Evolutionary conservation across 2,113 vertebrate species (phyloP).

Genomic region (Hypomesus transpacificus): DNA sequence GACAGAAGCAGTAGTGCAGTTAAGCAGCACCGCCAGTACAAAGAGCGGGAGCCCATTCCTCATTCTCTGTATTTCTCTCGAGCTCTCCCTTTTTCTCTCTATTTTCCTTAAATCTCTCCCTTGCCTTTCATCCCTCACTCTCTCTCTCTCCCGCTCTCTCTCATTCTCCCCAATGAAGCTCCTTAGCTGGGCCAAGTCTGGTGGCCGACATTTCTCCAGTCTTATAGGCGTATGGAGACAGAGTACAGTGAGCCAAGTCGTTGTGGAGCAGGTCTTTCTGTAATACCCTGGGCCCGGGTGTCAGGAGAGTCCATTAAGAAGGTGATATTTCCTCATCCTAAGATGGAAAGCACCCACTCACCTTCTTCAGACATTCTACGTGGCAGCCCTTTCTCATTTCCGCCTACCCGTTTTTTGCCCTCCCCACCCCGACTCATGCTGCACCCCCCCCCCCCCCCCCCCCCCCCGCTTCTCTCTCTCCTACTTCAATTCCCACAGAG

Average conservation of each 20-base stretch:
- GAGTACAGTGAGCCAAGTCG: background rate
- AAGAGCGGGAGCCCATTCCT: background rate
- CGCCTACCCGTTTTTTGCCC: background rate
- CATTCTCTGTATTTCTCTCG: background rate
- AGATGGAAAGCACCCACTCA: background rate
- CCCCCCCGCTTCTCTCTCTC: conserved; percentile 27
- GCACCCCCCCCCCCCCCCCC: background rate
- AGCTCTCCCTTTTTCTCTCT: background rate
- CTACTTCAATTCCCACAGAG: conserved; percentile 41
- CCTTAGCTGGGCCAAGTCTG: conserved; percentile 8
- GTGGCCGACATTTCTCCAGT: background rate
- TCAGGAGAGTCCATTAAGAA: background rate
- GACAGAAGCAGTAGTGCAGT: too few relatives aligned
- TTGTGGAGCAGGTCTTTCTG: background rate
- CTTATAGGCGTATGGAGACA: background rate
- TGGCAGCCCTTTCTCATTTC: background rate
- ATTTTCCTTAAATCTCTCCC: background rate
- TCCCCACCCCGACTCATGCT: background rate
- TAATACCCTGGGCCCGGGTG: background rate
- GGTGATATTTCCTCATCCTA: too few relatives aligned
- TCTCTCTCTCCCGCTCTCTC: conserved; percentile 12
- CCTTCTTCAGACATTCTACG: background rate
- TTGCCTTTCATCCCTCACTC: background rate
- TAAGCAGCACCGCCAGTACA: background rate
- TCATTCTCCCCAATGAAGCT: conserved; percentile 29